A percentile compares a stretch with the other conserved stretches of the same genome.
phyloP scores from a whole-genome alignment of 2,113 vertebrate genomes.

The Bombycilla garrulus region DNA sequence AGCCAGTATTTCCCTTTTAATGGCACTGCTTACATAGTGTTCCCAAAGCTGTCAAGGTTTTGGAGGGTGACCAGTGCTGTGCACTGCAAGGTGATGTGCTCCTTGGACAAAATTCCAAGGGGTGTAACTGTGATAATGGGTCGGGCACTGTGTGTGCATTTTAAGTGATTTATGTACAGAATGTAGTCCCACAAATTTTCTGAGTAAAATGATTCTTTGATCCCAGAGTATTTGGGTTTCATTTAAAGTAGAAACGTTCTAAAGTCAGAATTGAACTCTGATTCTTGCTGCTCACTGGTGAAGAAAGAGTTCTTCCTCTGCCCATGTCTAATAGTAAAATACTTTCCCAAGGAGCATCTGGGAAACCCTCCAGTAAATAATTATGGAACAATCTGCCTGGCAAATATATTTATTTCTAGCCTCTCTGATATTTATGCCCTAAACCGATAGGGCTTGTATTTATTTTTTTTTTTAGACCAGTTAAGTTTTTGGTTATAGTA shows the following conservation, averaged over 20 bases:
- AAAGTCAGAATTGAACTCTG: background rate
- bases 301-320: background rate
- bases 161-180: background rate
- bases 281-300: background rate
- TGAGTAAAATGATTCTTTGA: background rate
- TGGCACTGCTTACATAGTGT: background rate
- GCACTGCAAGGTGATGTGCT: background rate
- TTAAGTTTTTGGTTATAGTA: background rate
- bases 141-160: background rate
- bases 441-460: background rate
- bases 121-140: background rate
- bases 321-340: background rate
- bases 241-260: background rate
- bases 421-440: background rate
- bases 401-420: background rate
- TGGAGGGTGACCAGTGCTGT: background rate
- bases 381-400: background rate
- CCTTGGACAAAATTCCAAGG: background rate
- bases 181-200: background rate
- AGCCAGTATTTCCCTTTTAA: background rate
- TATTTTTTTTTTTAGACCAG: background rate
- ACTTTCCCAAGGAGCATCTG: background rate
- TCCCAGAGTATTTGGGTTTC: background rate
- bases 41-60: background rate
- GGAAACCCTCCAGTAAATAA: constrained; percentile 4